Conservation (phyloP, 2,888 invertebrate species). For the Lottia gigantea region DNA sequence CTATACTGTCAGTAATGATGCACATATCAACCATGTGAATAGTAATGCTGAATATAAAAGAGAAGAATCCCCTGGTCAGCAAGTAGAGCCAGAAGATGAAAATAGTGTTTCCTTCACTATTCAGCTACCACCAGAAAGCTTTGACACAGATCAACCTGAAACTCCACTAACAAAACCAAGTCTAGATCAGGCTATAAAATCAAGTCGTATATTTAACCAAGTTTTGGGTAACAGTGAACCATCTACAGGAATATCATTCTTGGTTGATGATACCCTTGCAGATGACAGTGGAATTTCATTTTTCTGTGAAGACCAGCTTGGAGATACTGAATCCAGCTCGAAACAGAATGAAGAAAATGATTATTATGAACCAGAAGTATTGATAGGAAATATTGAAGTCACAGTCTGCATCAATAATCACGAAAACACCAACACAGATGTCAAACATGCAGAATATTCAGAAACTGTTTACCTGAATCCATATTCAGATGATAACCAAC, state of each 20-base stretch:
- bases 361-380: neutral
- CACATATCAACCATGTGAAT: no score
- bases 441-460: neutral
- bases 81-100: no score
- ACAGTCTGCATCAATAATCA: no score
- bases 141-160: no score
- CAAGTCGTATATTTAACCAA: neutral
- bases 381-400: neutral
- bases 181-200: constrained; percentile 1
- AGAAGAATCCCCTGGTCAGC: no score
- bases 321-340: neutral
- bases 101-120: no score
- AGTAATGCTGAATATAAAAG: no score
- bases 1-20: no score
- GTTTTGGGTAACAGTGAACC: neutral
- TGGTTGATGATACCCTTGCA: neutral
- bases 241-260: neutral
- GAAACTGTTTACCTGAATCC: neutral
- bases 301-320: neutral
- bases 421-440: neutral
- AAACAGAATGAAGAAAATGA: neutral
- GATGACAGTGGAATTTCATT: neutral
- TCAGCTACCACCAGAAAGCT: no score
- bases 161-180: neutral
- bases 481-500: neutral